A percentile compares a stretch with the other conserved stretches of the same genome.
Evolutionary conservation across 2,797 vertebrate species (phyloP).

Genomic region (Myiotriccus ornatus): DNA sequence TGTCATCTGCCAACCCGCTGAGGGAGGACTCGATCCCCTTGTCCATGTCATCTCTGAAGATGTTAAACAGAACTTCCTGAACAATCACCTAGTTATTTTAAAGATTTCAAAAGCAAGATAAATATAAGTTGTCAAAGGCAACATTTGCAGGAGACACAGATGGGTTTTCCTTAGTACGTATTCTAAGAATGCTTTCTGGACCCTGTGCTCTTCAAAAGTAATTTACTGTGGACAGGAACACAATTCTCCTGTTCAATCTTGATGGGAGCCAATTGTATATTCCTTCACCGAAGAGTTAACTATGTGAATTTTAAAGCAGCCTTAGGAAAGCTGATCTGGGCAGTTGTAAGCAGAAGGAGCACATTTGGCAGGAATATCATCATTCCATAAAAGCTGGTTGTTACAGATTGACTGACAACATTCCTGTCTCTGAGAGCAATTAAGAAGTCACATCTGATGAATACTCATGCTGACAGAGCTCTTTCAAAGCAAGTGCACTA

Average conservation of each 20-base stretch:
- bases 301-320: not conserved
- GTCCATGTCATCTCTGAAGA: not conserved
- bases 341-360: not conserved
- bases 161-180: not conserved
- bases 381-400: slow-evolving; percentile 38
- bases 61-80: not conserved
- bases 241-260: not conserved
- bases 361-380: not conserved
- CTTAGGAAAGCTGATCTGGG: slow-evolving; percentile 19
- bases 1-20: not conserved
- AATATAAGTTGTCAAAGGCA: not conserved
- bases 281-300: not conserved
- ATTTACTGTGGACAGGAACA: not conserved
- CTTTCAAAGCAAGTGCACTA: not conserved
- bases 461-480: slow-evolving; percentile 17
- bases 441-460: not conserved
- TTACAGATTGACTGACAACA: slow-evolving; percentile 24
- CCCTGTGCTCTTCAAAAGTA: not conserved
- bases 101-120: not conserved
- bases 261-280: not conserved
- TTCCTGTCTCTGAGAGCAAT: not conserved
- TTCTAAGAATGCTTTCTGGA: not conserved
- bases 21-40: accelerated
- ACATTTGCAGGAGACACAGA: not conserved
- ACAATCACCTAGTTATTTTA: not conserved